phyloP scores from a whole-genome alignment of 1,140 invertebrate genomes.

The Drosophila lini region DNA sequence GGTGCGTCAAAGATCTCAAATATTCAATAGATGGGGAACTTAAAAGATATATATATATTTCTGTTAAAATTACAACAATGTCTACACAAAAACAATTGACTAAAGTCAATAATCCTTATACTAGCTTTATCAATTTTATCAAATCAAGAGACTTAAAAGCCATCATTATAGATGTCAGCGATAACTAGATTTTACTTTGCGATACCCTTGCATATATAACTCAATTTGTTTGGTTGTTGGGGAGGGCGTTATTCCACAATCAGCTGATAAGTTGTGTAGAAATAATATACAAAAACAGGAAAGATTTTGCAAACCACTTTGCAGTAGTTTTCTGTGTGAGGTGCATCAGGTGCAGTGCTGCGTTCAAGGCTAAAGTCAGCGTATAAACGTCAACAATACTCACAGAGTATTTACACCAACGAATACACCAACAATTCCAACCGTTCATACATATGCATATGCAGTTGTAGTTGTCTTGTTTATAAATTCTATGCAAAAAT shows the following conservation, averaged over 20 bases:
- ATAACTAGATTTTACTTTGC: constrained; percentile 7
- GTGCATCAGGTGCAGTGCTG: constrained; percentile 43
- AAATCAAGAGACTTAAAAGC: constrained; percentile 7
- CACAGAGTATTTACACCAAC: constrained; percentile 4
- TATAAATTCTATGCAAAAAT: constrained; percentile 56
- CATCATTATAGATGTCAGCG: constrained; percentile 5
- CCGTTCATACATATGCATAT: constrained; percentile 39
- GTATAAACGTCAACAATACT: constrained; percentile 9
- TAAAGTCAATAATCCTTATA: not conserved
- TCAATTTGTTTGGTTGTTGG: constrained; percentile 17
- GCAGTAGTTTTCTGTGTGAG: constrained; percentile 15
- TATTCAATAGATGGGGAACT: not conserved
- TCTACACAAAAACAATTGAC: not conserved
- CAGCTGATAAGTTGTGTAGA: constrained; percentile 24
- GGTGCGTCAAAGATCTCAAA: not conserved
- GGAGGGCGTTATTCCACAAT: constrained; percentile 14
- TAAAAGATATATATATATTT: too few species aligned
- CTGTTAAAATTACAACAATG: not conserved
- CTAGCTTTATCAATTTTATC: constrained; percentile 1
- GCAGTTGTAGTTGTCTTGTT: constrained; percentile 28
- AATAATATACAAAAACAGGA: constrained; percentile 25
- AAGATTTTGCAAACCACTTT: constrained; percentile 21
- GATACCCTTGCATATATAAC: constrained; percentile 10
- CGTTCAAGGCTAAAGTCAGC: constrained; percentile 41
- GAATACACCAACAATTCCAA: constrained; percentile 25